phyloP scores from a whole-genome alignment of 1,140 invertebrate genomes.

The Microplitis demolitor region DNA sequence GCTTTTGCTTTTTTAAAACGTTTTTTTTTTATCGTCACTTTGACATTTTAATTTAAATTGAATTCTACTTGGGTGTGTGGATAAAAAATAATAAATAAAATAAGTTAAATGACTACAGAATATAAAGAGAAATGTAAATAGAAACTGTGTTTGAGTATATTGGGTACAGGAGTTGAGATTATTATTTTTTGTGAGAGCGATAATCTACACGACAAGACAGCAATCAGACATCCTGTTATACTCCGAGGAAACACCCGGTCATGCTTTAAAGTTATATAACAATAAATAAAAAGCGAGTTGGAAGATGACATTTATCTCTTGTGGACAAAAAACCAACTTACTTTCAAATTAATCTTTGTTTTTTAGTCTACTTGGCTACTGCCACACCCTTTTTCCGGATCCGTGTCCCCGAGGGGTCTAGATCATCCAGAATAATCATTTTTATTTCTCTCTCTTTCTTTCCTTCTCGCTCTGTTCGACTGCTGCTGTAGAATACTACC shows the following conservation, averaged over 20 bases:
- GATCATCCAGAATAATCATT: not conserved
- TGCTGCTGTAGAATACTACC: no score
- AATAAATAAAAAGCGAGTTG: not conserved
- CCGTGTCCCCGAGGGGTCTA: not conserved
- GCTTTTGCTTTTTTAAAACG: not conserved
- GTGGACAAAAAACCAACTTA: not conserved
- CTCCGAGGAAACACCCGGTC: constrained; percentile 31
- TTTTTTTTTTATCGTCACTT: no score
- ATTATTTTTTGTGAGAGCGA: constrained; percentile 8
- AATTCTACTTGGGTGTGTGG: not conserved
- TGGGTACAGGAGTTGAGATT: constrained; percentile 6
- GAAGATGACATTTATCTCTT: constrained; percentile 39
- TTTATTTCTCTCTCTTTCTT: not conserved
- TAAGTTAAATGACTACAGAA: not conserved
- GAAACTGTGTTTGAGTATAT: not conserved
- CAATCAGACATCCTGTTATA: constrained; percentile 50
- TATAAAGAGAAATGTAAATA: not conserved
- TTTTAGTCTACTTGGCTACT: constrained; percentile 27
- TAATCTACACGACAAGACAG: constrained; percentile 47
- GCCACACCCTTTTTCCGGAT: constrained; percentile 19
- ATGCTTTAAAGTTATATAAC: constrained; percentile 36
- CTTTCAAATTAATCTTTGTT: not conserved
- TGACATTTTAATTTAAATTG: no score
- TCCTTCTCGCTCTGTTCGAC: no score
- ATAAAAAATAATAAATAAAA: not conserved